Percentiles rank a stretch among this genome's conserved stretches.
Conservation (phyloP, 1,140 invertebrate species). For the Drosophila ohnishii region DNA sequence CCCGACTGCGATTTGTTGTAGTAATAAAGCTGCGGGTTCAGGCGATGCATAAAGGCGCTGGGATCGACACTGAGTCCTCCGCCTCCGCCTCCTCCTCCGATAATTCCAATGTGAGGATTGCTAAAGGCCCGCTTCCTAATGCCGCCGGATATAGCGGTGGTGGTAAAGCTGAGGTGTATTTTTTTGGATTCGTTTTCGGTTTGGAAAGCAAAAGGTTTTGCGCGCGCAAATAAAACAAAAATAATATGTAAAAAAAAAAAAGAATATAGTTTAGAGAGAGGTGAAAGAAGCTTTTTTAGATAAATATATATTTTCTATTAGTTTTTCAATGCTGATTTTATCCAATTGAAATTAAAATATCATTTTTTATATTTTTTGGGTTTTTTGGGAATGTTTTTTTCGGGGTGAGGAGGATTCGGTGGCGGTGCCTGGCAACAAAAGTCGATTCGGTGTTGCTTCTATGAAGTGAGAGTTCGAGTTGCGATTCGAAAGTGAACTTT, state of each 20-base stretch:
- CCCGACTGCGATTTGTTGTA: constrained; percentile 71
- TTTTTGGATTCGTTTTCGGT: constrained; percentile 14
- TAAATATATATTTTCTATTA: constrained; percentile 9
- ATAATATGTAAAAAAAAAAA: constrained; percentile 17
- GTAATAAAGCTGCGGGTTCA: constrained; percentile 70
- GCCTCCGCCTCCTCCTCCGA: background rate
- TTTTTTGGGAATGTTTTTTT: background rate
- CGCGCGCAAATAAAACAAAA: constrained; percentile 35
- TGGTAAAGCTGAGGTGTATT: constrained; percentile 18
- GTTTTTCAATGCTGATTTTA: constrained; percentile 5
- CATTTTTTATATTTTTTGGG: background rate
- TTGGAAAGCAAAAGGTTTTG: constrained; percentile 29
- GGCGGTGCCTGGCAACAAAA: constrained; percentile 33
- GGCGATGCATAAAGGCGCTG: constrained; percentile 30
- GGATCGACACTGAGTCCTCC: constrained; percentile 36
- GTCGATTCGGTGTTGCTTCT: constrained; percentile 37
- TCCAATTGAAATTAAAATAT: constrained; percentile 29
- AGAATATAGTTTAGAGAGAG: constrained; percentile 27
- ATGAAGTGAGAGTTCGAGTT: constrained; percentile 26
- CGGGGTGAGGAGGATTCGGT: background rate
- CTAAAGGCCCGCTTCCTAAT: constrained; percentile 75
- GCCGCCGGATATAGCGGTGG: constrained; percentile 21
- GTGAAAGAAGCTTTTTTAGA: constrained; percentile 13
- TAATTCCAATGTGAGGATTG: constrained; percentile 65
- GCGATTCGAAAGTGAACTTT: constrained; percentile 25